Conservation (phyloP, 2,113 vertebrate species). For the Cygnus atratus region DNA sequence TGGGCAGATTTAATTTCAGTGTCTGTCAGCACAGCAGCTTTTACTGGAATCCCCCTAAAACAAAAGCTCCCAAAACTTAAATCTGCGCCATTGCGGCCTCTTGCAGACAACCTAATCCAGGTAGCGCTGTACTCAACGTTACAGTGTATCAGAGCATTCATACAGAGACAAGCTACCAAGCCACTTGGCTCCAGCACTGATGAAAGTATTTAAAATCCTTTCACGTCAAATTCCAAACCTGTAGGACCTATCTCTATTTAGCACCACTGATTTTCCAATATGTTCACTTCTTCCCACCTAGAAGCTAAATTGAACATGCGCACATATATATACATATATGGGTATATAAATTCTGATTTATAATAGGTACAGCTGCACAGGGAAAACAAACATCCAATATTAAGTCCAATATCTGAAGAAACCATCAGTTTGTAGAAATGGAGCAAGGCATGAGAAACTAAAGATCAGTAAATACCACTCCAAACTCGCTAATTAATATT, state of each 20-base stretch:
- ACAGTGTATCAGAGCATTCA: neutral
- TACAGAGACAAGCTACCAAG: neutral
- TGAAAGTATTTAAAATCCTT: neutral
- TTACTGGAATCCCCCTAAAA: neutral
- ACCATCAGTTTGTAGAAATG: neutral
- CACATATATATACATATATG: too few species aligned
- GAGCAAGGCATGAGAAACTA: neutral
- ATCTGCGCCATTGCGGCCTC: neutral
- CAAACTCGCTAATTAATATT: neutral
- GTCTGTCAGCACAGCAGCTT: neutral
- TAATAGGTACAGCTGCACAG: neutral
- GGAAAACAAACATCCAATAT: neutral
- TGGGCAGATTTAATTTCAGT: neutral
- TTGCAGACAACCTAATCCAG: neutral
- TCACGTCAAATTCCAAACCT: neutral
- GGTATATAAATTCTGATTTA: neutral
- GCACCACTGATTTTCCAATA: neutral
- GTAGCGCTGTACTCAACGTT: neutral
- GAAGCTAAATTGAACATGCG: neutral
- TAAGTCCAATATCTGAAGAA: neutral
- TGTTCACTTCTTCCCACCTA: neutral
- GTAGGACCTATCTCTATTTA: neutral
- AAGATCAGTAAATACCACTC: neutral
- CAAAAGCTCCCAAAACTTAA: neutral
- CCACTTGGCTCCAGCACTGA: neutral